A percentile compares a stretch with the other conserved stretches of the same genome.
Conservation (phyloP, 23 tunicate genomes). For the Trididemnum nubilum region DNA sequence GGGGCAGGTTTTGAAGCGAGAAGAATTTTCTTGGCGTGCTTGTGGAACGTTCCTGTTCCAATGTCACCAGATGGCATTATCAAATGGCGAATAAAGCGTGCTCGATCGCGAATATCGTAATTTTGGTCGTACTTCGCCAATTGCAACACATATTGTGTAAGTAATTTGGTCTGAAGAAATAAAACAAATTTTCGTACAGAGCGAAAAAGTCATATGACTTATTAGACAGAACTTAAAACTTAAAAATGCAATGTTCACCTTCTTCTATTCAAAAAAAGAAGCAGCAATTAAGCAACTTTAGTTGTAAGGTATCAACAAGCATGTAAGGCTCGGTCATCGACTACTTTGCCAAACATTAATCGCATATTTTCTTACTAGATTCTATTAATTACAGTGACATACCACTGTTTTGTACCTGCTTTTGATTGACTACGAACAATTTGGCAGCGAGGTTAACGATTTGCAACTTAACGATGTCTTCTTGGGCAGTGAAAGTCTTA, state of each 20-base stretch:
- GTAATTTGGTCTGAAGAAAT: constrained; percentile 68
- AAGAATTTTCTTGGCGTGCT: constrained; percentile 91
- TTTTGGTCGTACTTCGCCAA: constrained; percentile 95
- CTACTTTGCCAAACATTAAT: too few species aligned
- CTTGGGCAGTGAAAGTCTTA: constrained; percentile 76
- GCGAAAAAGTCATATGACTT: too few species aligned
- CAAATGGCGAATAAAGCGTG: constrained; percentile 87
- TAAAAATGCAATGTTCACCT: too few species aligned
- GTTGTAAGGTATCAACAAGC: too few species aligned
- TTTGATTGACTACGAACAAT: constrained; percentile 75
- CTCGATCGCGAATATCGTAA: constrained; percentile 96
- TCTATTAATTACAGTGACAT: too few species aligned
- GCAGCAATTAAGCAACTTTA: too few species aligned
- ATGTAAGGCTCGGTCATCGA: too few species aligned
- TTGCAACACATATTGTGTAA: constrained; percentile 90
- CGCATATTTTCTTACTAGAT: too few species aligned
- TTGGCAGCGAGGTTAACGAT: constrained; percentile 88
- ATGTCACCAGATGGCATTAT: constrained; percentile 73
- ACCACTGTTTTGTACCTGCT: constrained; percentile 48
- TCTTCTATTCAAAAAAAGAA: too few species aligned
- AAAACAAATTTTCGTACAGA: too few species aligned
- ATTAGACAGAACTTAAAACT: too few species aligned
- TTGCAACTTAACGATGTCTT: constrained; percentile 90
- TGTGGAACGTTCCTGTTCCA: constrained; percentile 51
- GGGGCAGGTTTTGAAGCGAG: constrained; percentile 96